Conservation (phyloP, 2,797 vertebrate genomes). For the Bucorvus abyssinicus region DNA sequence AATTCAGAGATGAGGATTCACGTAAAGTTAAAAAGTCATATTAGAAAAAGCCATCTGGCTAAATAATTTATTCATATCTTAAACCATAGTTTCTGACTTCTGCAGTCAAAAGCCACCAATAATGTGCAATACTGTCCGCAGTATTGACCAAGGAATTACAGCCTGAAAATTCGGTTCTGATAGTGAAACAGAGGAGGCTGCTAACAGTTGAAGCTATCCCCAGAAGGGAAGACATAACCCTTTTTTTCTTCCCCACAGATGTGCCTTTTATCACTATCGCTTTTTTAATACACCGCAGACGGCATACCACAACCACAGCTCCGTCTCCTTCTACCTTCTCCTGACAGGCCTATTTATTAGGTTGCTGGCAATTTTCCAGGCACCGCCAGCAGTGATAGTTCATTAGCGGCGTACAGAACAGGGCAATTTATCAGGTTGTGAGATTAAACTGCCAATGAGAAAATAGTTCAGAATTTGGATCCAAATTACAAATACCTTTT, state of each 20-base stretch:
- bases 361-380: not conserved
- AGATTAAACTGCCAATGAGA: not conserved
- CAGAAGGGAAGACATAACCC: not conserved
- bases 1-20: constrained; percentile 1
- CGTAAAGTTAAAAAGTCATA: not conserved
- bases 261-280: not conserved
- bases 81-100: not conserved
- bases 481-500: not conserved
- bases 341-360: not conserved
- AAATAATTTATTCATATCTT: constrained; percentile 23
- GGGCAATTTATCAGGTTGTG: not conserved
- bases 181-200: not conserved
- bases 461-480: not conserved
- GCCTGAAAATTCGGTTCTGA: not conserved
- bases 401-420: not conserved
- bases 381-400: not conserved
- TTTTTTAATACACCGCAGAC: not conserved
- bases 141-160: not conserved
- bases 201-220: not conserved
- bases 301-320: not conserved
- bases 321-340: not conserved
- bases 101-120: not conserved
- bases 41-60: not conserved
- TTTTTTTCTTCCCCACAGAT: not conserved
- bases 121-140: not conserved